Evolutionary conservation across 2,797 vertebrate species (phyloP).

Genomic region (Melanotaenia pygmaea): DNA sequence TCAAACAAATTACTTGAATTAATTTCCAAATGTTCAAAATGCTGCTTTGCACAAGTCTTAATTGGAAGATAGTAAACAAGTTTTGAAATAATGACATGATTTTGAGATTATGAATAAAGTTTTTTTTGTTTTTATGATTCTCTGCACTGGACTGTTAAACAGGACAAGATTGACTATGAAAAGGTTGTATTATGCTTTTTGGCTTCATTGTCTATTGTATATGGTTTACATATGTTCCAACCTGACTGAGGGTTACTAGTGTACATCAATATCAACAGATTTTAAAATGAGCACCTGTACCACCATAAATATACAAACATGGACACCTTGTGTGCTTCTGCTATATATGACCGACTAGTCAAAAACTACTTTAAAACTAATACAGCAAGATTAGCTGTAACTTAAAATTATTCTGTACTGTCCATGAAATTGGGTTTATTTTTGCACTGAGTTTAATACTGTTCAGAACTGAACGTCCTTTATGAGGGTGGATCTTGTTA

Average conservation of each 20-base stretch:
- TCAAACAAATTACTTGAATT: conserved; percentile 16
- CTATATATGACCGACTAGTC: too few relatives aligned
- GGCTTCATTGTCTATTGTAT: too few relatives aligned
- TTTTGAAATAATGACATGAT: neutral
- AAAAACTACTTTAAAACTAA: too few relatives aligned
- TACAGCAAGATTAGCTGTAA: too few relatives aligned
- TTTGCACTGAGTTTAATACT: neutral
- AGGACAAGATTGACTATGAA: too few relatives aligned
- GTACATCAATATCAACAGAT: too few relatives aligned
- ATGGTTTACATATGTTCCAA: too few relatives aligned
- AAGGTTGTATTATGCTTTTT: too few relatives aligned
- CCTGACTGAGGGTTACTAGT: too few relatives aligned
- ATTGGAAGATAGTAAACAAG: neutral
- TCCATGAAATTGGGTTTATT: neutral
- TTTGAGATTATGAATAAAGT: conserved; percentile 45
- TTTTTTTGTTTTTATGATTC: conserved; percentile 2
- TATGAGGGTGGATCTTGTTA: neutral
- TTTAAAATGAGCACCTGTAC: too few relatives aligned
- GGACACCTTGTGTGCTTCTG: too few relatives aligned
- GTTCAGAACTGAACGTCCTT: neutral
- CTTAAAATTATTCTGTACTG: too few relatives aligned
- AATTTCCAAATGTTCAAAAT: conserved; percentile 34
- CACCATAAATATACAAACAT: conserved; percentile 8
- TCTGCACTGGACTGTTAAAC: neutral
- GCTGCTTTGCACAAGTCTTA: conserved; percentile 32